Evolutionary conservation across 2,888 invertebrate species (phyloP).

Genomic region (Ophioninae sp.): DNA sequence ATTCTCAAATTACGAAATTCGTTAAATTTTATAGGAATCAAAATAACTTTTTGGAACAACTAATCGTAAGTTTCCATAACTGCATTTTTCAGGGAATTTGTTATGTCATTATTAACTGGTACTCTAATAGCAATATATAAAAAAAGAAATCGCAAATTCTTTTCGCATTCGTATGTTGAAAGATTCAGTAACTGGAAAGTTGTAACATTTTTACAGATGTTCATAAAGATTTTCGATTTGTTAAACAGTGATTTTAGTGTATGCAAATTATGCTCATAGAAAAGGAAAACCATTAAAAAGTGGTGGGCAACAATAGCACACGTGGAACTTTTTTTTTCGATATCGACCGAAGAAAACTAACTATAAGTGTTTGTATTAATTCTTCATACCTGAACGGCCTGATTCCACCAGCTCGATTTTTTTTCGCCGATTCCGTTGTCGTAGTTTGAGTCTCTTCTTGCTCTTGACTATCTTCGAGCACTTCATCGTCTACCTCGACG

Average conservation of each 20-base stretch:
- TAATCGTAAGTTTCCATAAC: background rate
- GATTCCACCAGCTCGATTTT: slow-evolving; percentile 85
- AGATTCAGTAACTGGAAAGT: background rate
- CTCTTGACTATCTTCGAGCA: slow-evolving; percentile 84
- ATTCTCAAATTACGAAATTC: background rate
- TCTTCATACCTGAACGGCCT: slow-evolving; percentile 85
- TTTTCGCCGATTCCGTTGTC: slow-evolving; percentile 88
- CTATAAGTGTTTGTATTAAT: background rate
- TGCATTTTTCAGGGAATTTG: background rate
- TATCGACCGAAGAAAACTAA: background rate
- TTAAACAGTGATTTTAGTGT: background rate
- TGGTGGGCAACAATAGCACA: background rate
- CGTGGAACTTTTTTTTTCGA: background rate
- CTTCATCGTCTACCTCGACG: slow-evolving; percentile 81
- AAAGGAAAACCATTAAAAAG: background rate
- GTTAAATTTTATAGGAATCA: background rate
- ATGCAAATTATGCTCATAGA: too few relatives aligned
- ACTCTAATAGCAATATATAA: background rate
- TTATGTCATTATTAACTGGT: background rate
- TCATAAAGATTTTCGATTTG: background rate
- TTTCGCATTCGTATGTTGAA: background rate
- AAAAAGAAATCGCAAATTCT: background rate
- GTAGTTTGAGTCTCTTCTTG: slow-evolving; percentile 83
- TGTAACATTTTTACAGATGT: background rate
- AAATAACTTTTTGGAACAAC: background rate